Evolutionary conservation across 2,113 vertebrate species (phyloP), one percentile per base, ranked within the genome.

Genomic region (Xyliphius kryptos): DNA sequence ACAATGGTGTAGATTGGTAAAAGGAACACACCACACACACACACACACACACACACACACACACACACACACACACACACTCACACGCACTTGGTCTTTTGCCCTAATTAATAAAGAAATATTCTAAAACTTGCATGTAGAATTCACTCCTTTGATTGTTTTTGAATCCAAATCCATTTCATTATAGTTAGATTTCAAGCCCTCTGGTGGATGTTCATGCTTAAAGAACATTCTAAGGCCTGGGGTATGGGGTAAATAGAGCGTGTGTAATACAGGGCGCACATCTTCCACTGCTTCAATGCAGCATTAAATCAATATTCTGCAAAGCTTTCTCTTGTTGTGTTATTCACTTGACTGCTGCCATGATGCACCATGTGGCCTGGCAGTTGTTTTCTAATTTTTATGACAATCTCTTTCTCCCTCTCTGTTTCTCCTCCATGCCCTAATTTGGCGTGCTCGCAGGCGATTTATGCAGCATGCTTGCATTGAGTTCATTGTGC

Each of bases 281-380:
- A 82, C 87, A 89, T 87, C 86, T 84, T 89, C 85, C 86, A 81
- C 79, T 86, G 88, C 86, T 81, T 89, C 84, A 91, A 83, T 82
- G 86, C 88, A 81, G 87, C 88, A 89, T 95, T 92, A 93, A 91
- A 94, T 95, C 91, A 91, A 93, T 93, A 94, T 87, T 88, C 88
- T 81, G 81, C 87, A 88, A 89, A 90, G 89, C 85, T 85, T 90
- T 91, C 87, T 78, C 85, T 86, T 89, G 88, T 91, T 91, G 87
- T 86, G 83, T 87, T 89, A 82, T 92, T 90, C 90, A 92, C 85
- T 89, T 90, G 85, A 87, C 85, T 87, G 82, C 87, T 89, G 85
- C 89, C 87, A 87, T 81, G 87, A 88, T 89, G 87, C 81, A 76
- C 85, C 77, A 84, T 85, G 72, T 88, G 86, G 84, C 85, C 86